Percentiles rank a stretch among this genome's conserved stretches.
phyloP scores from a whole-genome alignment of 2,797 vertebrate genomes.

The Masticophis lateralis region DNA sequence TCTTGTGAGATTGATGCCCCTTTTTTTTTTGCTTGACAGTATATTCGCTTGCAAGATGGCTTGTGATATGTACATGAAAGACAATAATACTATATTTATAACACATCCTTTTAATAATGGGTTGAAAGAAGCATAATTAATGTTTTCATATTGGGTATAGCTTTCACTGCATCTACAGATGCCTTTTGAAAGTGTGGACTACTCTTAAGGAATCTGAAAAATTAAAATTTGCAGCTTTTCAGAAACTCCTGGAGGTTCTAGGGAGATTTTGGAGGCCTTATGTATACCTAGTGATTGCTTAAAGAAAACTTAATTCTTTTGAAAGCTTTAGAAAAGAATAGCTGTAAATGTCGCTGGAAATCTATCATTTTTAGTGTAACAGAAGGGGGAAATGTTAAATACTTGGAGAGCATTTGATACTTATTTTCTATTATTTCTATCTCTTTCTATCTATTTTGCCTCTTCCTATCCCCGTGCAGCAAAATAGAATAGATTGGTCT shows the following conservation, averaged over 20 bases:
- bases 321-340: not conserved
- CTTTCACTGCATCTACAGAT: not conserved
- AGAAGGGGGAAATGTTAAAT: not conserved
- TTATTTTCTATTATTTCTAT: not conserved
- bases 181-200: constrained; percentile 1
- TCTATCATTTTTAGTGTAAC: not conserved
- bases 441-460: not conserved
- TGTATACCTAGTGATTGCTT: not conserved
- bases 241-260: not conserved
- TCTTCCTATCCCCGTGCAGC: not conserved
- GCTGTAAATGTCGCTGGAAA: not conserved
- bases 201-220: not conserved
- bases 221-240: not conserved
- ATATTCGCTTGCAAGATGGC: constrained; percentile 13
- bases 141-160: constrained; percentile 17
- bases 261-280: no score
- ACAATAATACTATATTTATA: not conserved
- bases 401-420: not conserved
- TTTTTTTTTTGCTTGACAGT: constrained; percentile 12
- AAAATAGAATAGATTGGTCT: not conserved
- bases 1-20: not conserved
- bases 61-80: not conserved
- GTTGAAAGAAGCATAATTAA: constrained; percentile 19
- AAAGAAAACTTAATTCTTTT: not conserved
- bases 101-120: constrained; percentile 27